Conservation (phyloP, 2,888 invertebrate genomes). For the Herminia tarsipennalis region DNA sequence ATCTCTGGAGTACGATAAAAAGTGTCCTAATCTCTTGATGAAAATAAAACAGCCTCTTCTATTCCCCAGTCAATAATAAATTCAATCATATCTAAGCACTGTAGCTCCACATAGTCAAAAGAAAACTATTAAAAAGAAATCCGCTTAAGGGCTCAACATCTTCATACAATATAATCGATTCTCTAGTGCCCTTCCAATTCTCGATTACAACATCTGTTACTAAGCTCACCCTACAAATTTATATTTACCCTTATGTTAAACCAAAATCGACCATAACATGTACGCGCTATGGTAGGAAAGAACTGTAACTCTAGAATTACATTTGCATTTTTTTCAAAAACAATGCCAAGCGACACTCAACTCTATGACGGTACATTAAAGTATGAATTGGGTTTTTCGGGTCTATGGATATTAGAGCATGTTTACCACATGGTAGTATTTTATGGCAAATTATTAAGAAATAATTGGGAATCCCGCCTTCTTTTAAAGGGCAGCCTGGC, state of each 20-base stretch:
- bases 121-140: slow-evolving; percentile 79
- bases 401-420: slow-evolving; percentile 20
- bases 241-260: background rate
- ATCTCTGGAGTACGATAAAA: background rate
- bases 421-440: slow-evolving; percentile 52
- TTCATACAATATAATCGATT: slow-evolving; percentile 76
- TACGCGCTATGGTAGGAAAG: slow-evolving; percentile 2
- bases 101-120: slow-evolving; percentile 44
- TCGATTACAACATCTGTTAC: slow-evolving; percentile 78
- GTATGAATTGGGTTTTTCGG: background rate
- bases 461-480: slow-evolving; percentile 39
- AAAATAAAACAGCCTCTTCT: slow-evolving; percentile 5
- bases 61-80: slow-evolving; percentile 22
- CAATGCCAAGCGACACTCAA: slow-evolving; percentile 23
- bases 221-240: slow-evolving; percentile 43
- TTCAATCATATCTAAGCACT: slow-evolving; percentile 46
- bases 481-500: slow-evolving; percentile 30
- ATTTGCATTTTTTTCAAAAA: slow-evolving; percentile 13
- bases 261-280: slow-evolving; percentile 25
- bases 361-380: slow-evolving; percentile 29
- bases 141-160: slow-evolving; percentile 70
- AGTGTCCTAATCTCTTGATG: background rate
- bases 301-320: slow-evolving; percentile 2
- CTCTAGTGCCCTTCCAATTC: slow-evolving; percentile 73
- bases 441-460: slow-evolving; percentile 53